Conservation (phyloP, 37 sponge, comb jelly and placozoan species). For the Crambe crambe region DNA sequence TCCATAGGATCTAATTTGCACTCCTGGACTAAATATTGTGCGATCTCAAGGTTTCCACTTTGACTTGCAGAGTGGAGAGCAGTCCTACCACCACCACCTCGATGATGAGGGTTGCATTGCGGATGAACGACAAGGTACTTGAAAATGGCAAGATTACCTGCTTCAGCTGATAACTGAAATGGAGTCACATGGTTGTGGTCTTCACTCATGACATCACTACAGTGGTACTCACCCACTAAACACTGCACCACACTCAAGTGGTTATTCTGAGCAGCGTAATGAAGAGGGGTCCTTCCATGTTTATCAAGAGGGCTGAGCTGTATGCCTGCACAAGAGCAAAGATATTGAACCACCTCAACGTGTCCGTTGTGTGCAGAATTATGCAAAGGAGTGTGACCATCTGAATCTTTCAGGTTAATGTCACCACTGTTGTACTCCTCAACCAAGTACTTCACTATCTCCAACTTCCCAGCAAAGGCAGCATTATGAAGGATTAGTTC, state of each 20-base stretch:
- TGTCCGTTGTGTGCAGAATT: constrained; percentile 57
- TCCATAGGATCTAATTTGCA: constrained; percentile 17
- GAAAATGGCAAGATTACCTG: constrained; percentile 13
- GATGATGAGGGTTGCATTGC: neutral
- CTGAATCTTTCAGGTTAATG: constrained; percentile 33
- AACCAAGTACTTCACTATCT: constrained; percentile 47
- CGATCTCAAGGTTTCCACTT: constrained; percentile 64
- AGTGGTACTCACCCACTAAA: constrained; percentile 20
- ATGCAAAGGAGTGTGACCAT: constrained; percentile 72
- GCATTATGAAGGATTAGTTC: constrained; percentile 52
- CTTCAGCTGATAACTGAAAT: constrained; percentile 42
- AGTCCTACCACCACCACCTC: constrained; percentile 45
- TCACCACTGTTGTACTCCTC: constrained; percentile 36
- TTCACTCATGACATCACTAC: constrained; percentile 6
- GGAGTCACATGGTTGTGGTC: constrained; percentile 42
- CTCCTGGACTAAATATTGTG: constrained; percentile 45
- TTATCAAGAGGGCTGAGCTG: constrained; percentile 3
- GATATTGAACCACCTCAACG: constrained; percentile 9
- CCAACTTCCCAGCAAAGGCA: constrained; percentile 42
- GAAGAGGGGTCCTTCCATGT: constrained; percentile 32
- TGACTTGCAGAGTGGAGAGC: constrained; percentile 65
- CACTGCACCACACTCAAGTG: constrained; percentile 41
- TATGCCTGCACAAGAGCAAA: constrained; percentile 14
- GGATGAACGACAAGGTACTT: constrained; percentile 14
- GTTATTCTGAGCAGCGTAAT: constrained; percentile 64